A percentile compares a stretch with the other conserved stretches of the same genome.
Conservation (phyloP, 2,797 vertebrate genomes). For the Micromesistius poutassou region DNA sequence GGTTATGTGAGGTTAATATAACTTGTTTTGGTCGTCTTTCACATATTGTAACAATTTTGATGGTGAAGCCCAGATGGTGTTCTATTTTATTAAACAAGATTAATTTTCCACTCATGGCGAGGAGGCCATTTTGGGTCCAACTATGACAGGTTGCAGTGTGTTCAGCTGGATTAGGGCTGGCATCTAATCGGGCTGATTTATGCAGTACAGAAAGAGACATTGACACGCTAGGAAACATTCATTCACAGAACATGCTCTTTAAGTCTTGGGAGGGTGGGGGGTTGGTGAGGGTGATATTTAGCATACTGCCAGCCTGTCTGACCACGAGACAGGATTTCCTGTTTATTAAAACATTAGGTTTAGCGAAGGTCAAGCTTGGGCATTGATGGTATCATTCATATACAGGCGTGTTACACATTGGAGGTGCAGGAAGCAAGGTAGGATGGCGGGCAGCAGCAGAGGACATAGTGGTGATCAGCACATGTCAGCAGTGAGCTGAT, state of each 20-base stretch:
- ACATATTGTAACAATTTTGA: conserved; percentile 69
- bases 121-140: conserved; percentile 47
- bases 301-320: background rate
- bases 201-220: conserved; percentile 44
- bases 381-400: conserved; percentile 31
- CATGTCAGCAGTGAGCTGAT: too few species aligned
- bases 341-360: conserved; percentile 21
- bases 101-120: conserved; percentile 63
- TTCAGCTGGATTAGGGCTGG: conserved; percentile 56
- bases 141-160: conserved; percentile 63
- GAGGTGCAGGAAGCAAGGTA: too few species aligned
- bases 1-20: conserved; percentile 62
- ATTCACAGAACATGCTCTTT: conserved; percentile 13
- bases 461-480: too few species aligned
- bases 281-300: background rate
- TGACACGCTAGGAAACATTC: conserved; percentile 24
- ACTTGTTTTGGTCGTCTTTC: conserved; percentile 35
- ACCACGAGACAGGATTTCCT: conserved; percentile 18
- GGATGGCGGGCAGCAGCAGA: too few species aligned
- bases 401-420: conserved; percentile 8
- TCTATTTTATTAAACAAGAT: conserved; percentile 66
- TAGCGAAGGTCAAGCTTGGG: conserved; percentile 14
- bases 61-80: conserved; percentile 58
- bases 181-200: conserved; percentile 57
- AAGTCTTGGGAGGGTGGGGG: too few species aligned